Evolutionary conservation across 2,113 vertebrate genomes (phyloP).

Genomic region (Gasterosteus nipponicus): DNA sequence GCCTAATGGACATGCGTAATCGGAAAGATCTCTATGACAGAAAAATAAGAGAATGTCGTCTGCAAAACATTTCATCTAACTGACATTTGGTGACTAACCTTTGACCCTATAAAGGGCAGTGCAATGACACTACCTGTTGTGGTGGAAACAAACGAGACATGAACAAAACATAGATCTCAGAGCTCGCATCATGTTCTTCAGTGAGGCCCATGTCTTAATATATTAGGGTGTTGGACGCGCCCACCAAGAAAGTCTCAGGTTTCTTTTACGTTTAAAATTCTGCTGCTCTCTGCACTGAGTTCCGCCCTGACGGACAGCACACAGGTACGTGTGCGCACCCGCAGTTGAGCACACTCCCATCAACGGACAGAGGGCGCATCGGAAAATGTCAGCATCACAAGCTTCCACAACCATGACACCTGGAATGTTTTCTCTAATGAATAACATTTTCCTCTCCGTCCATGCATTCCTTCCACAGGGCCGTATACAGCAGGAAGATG

Average conservation of each 20-base stretch:
- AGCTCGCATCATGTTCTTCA: background rate
- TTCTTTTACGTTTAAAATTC: too few relatives aligned
- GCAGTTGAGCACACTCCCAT: too few relatives aligned
- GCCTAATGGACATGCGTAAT: background rate
- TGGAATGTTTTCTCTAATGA: constrained; percentile 74
- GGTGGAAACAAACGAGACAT: background rate
- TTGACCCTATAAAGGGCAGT: background rate
- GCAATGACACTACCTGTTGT: background rate
- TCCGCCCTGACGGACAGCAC: too few relatives aligned
- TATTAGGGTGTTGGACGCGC: too few relatives aligned
- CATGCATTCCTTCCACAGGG: constrained; percentile 59
- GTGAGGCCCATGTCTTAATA: too few relatives aligned
- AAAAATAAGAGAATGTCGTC: background rate
- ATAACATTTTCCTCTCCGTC: constrained; percentile 60
- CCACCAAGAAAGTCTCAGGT: too few relatives aligned
- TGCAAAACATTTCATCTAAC: background rate
- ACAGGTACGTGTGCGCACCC: too few relatives aligned
- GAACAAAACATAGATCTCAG: background rate
- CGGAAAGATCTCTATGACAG: background rate
- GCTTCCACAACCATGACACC: constrained; percentile 57
- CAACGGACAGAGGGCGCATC: too few relatives aligned
- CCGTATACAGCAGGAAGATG: constrained; percentile 20
- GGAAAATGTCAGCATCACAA: too few relatives aligned
- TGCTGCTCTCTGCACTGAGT: too few relatives aligned
- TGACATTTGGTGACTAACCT: background rate